phyloP scores from a whole-genome alignment of 2,888 invertebrate genomes.

The Nudaria mundana region DNA sequence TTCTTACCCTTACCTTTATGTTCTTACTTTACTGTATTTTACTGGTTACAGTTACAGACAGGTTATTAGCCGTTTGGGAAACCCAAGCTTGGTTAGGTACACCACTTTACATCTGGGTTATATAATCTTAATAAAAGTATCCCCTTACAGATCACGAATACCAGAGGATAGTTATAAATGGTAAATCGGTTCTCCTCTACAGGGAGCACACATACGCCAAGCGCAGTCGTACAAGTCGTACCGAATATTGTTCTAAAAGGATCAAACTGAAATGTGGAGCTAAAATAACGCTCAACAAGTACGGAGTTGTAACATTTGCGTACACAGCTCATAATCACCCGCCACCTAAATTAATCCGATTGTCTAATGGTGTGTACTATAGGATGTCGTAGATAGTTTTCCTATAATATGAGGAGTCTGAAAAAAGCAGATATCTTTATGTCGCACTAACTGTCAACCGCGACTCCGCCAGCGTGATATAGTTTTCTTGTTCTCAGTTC shows the following conservation, averaged over 20 bases:
- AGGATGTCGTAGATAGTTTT: neutral
- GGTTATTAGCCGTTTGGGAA: too few relatives aligned
- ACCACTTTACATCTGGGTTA: too few relatives aligned
- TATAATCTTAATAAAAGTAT: too few relatives aligned
- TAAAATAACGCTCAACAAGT: slow-evolving; percentile 1
- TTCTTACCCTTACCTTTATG: too few relatives aligned
- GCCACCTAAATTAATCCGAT: slow-evolving; percentile 17
- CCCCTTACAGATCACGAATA: neutral
- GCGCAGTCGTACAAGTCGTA: neutral
- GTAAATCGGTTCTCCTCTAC: slow-evolving; percentile 5
- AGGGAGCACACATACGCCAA: slow-evolving; percentile 7
- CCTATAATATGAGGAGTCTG: neutral
- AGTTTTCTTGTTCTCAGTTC: too few relatives aligned
- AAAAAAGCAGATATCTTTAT: neutral
- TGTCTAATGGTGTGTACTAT: neutral
- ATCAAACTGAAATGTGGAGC: slow-evolving; percentile 4
- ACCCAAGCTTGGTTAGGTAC: too few relatives aligned
- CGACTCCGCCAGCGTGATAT: too few relatives aligned
- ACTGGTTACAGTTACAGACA: too few relatives aligned
- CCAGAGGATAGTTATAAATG: slow-evolving; percentile 4
- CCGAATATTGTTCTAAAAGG: slow-evolving; percentile 8
- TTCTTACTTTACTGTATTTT: too few relatives aligned
- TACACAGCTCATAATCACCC: slow-evolving; percentile 28
- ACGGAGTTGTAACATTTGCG: slow-evolving; percentile 15
- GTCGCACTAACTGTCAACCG: too few relatives aligned